Evolutionary conservation across 2,113 vertebrate genomes (phyloP).

Genomic region (Perca fluviatilis): DNA sequence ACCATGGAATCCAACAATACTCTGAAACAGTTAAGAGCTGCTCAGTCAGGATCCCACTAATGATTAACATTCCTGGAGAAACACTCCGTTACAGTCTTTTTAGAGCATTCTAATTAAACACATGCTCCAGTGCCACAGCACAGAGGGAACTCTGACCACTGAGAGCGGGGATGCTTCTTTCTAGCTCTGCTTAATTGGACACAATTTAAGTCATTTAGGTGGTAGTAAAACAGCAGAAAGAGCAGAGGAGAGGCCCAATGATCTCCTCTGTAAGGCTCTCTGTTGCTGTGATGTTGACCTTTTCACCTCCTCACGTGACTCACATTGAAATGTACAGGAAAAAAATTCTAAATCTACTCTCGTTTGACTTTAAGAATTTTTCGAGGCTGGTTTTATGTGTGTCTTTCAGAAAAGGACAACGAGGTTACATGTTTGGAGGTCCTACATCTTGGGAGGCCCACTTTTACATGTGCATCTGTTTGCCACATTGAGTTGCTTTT

Average conservation of each 20-base stretch:
- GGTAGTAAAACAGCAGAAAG: conserved; percentile 77
- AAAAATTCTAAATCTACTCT: neutral
- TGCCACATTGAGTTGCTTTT: conserved; percentile 17
- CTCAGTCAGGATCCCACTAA: conserved; percentile 82
- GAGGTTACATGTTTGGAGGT: conserved; percentile 11
- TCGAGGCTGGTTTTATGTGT: neutral
- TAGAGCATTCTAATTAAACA: conserved; percentile 82
- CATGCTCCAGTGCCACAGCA: conserved; percentile 79
- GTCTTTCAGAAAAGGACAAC: neutral
- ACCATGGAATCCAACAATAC: conserved; percentile 75
- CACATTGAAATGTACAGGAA: conserved; percentile 38
- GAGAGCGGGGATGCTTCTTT: conserved; percentile 69
- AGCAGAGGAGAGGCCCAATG: conserved; percentile 63
- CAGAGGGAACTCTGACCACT: conserved; percentile 70
- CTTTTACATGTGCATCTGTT: conserved; percentile 25
- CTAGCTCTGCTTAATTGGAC: conserved; percentile 78
- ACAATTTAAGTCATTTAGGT: conserved; percentile 83
- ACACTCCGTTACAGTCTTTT: conserved; percentile 78
- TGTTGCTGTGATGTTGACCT: conserved; percentile 71
- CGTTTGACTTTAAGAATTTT: neutral
- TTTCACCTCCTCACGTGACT: conserved; percentile 70
- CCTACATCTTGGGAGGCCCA: conserved; percentile 10
- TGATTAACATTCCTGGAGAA: conserved; percentile 85
- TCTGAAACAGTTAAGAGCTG: conserved; percentile 78
- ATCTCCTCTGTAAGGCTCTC: conserved; percentile 55